Conservation (phyloP, 2,113 vertebrate genomes). For the Peromyscus polionotus region DNA sequence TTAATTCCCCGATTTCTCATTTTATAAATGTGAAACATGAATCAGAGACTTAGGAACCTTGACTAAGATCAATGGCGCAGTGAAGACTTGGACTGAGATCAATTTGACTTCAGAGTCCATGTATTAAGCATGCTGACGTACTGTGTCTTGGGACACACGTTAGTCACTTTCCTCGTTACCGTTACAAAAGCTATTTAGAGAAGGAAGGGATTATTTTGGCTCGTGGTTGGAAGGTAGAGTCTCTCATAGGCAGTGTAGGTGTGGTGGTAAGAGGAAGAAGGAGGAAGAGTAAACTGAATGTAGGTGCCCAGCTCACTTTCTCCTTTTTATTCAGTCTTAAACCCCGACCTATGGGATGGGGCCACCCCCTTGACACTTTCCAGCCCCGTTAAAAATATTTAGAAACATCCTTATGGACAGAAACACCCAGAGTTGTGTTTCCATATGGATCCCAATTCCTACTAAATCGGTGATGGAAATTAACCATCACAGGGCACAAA, state of each 20-base stretch:
- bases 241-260: not conserved
- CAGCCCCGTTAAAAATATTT: not conserved
- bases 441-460: not conserved
- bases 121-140: not conserved
- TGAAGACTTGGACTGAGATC: not conserved
- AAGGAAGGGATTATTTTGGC: not conserved
- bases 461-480: not conserved
- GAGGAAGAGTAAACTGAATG: not conserved
- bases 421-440: too few relatives aligned
- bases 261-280: not conserved
- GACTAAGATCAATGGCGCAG: not conserved
- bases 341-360: too few relatives aligned
- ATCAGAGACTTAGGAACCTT: slow-evolving; percentile 7
- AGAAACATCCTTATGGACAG: not conserved
- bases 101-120: not conserved
- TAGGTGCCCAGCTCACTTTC: not conserved
- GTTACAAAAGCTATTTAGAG: not conserved
- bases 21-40: not conserved
- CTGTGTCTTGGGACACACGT: not conserved
- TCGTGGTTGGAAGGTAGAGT: not conserved
- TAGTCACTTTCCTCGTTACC: not conserved
- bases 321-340: not conserved
- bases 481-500: not conserved
- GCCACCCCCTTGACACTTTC: not conserved
- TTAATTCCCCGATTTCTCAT: slow-evolving; percentile 1